phyloP scores from a whole-genome alignment of 2,888 invertebrate genomes.

The Ophion costatus region DNA sequence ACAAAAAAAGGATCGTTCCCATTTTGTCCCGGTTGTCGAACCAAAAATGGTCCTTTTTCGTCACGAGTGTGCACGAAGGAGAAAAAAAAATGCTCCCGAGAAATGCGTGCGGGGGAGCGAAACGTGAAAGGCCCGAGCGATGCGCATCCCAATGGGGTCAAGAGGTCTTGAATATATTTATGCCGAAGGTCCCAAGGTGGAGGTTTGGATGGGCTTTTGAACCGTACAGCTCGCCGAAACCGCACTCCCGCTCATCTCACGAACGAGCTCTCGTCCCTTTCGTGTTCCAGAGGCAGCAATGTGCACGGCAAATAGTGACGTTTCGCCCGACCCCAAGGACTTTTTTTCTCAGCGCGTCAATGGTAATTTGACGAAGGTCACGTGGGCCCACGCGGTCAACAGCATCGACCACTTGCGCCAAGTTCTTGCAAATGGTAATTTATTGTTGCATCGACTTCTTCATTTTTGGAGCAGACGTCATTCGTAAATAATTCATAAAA shows the following conservation, averaged over 20 bases:
- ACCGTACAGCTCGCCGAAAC: constrained; percentile 10
- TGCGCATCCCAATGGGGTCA: constrained; percentile 71
- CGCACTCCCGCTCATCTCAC: constrained; percentile 24
- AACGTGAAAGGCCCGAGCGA: constrained; percentile 20
- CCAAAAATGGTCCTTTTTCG: neutral
- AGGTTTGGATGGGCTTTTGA: constrained; percentile 21
- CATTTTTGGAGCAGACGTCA: neutral
- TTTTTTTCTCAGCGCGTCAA: constrained; percentile 84
- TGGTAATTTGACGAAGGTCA: constrained; percentile 89
- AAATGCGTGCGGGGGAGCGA: neutral
- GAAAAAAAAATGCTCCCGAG: neutral
- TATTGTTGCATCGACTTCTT: neutral
- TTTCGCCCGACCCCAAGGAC: constrained; percentile 75
- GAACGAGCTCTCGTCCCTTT: constrained; percentile 31
- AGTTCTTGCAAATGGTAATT: constrained; percentile 84
- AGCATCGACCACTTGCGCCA: constrained; percentile 87
- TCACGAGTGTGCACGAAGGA: neutral
- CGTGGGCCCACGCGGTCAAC: constrained; percentile 95
- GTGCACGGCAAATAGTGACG: constrained; percentile 65
- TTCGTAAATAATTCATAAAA: neutral
- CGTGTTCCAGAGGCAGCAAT: constrained; percentile 75
- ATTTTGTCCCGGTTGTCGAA: too few species aligned
- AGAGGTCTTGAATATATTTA: constrained; percentile 72
- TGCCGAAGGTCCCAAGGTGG: constrained; percentile 69
- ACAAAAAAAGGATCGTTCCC: too few species aligned